Percentiles rank a stretch among this genome's conserved stretches.
These are phyloP conservation scores for Rallus limicola DNA, from an alignment of 2,113 vertebrate genomes.

Conservation along the genomic window DNA sequence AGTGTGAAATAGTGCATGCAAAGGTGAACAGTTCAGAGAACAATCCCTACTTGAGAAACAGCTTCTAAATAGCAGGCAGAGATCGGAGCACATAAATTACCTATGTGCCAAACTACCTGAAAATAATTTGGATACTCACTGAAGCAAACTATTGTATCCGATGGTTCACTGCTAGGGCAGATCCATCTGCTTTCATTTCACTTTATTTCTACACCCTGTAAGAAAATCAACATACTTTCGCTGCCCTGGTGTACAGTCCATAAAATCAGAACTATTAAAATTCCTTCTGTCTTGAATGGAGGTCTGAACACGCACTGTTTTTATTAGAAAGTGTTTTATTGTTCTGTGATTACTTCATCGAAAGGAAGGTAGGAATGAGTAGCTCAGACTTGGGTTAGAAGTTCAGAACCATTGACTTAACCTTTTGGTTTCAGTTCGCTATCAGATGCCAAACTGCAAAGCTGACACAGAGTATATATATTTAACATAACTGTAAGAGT, in stretches of 20 bases:
- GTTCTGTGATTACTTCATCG: neutral
- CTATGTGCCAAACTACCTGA: slow-evolving; percentile 51
- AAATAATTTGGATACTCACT: slow-evolving; percentile 60
- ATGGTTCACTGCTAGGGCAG: slow-evolving; percentile 50
- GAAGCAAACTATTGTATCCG: slow-evolving; percentile 50
- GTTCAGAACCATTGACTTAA: neutral
- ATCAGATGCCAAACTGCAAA: neutral
- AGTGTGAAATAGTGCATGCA: slow-evolving; percentile 13
- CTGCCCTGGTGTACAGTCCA: slow-evolving; percentile 8
- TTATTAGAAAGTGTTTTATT: slow-evolving; percentile 27
- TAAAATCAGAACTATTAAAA: slow-evolving; percentile 59
- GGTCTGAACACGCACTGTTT: neutral
- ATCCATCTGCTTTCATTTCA: slow-evolving; percentile 55
- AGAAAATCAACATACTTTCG: slow-evolving; percentile 51
- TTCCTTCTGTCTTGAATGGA: slow-evolving; percentile 23
- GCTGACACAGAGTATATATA: neutral
- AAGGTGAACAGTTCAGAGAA: slow-evolving; percentile 57
- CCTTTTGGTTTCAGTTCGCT: neutral
- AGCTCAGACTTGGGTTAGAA: neutral
- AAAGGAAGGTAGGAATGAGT: neutral
- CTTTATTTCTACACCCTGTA: slow-evolving; percentile 14
- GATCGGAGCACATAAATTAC: slow-evolving; percentile 64
- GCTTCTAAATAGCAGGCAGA: slow-evolving; percentile 41
- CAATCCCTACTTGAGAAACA: slow-evolving; percentile 48
- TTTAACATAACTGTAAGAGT: neutral